Percentiles rank a stretch among this genome's conserved stretches.
Conservation (phyloP, 2,888 invertebrate genomes). For the Caenorhabditis japonica region DNA sequence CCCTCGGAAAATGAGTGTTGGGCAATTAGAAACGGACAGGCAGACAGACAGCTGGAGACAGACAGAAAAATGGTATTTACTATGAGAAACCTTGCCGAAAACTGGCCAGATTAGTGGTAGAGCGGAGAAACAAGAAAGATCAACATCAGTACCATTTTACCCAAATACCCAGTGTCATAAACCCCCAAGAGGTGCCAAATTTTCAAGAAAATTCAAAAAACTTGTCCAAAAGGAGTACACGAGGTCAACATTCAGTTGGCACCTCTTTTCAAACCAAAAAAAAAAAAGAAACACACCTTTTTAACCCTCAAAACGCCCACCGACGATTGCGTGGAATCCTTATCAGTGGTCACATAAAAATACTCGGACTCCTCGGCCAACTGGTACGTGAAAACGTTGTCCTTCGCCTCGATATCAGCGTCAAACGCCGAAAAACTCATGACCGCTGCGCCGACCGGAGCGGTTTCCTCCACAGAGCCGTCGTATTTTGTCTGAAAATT, state of each 20-base stretch:
- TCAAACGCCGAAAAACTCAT: slow-evolving; percentile 73
- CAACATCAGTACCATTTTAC: neutral
- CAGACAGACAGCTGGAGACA: neutral
- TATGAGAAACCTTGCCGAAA: neutral
- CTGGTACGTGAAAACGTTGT: slow-evolving; percentile 77
- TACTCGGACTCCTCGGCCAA: slow-evolving; percentile 65
- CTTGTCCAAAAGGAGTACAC: too few relatives aligned
- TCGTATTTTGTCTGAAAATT: slow-evolving; percentile 57
- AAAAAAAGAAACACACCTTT: slow-evolving; percentile 65
- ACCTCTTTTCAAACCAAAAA: too few relatives aligned
- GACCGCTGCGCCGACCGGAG: slow-evolving; percentile 66
- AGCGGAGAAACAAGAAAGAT: neutral
- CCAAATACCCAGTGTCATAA: neutral
- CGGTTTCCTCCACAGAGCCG: slow-evolving; percentile 68
- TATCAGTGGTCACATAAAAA: slow-evolving; percentile 76
- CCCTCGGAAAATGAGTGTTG: too few relatives aligned
- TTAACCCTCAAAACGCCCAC: slow-evolving; percentile 76
- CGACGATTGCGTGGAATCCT: slow-evolving; percentile 64
- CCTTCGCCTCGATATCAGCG: slow-evolving; percentile 71
- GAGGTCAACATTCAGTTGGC: too few relatives aligned
- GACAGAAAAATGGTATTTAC: slow-evolving; percentile 29
- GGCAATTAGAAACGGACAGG: neutral
- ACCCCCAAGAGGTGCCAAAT: slow-evolving; percentile 7
- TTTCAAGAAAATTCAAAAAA: too few relatives aligned
- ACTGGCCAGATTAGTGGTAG: slow-evolving; percentile 29